Conservation (phyloP, 2,797 vertebrate genomes). For the Gymnothorax reevesii region DNA sequence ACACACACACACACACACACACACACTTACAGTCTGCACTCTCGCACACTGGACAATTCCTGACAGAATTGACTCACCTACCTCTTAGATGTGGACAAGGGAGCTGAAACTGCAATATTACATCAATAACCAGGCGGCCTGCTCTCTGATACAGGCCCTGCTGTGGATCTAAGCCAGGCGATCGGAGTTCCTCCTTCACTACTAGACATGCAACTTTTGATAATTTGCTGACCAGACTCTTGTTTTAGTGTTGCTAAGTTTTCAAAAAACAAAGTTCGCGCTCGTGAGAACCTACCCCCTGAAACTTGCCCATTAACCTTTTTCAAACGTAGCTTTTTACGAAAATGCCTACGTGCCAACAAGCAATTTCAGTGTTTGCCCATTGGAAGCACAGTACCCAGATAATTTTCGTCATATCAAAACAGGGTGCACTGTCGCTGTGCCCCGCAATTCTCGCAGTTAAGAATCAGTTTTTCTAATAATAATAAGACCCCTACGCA, state of each 20-base stretch:
- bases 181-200: background rate
- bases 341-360: background rate
- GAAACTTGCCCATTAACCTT: background rate
- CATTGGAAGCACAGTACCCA: background rate
- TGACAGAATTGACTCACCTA: background rate
- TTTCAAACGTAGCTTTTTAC: background rate
- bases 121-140: background rate
- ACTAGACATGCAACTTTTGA: background rate
- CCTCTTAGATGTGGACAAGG: background rate
- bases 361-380: background rate
- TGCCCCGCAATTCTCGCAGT: too few species aligned
- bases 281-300: background rate
- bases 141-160: background rate
- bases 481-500: background rate
- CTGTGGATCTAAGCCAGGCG: background rate
- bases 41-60: slow-evolving; percentile 13
- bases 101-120: background rate
- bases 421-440: too few species aligned
- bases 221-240: background rate
- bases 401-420: background rate
- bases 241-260: background rate
- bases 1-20: background rate
- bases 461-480: too few species aligned
- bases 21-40: slow-evolving; percentile 17
- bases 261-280: background rate